phyloP scores from a whole-genome alignment of 2,797 vertebrate species.

The Typhlichthys subterraneus region DNA sequence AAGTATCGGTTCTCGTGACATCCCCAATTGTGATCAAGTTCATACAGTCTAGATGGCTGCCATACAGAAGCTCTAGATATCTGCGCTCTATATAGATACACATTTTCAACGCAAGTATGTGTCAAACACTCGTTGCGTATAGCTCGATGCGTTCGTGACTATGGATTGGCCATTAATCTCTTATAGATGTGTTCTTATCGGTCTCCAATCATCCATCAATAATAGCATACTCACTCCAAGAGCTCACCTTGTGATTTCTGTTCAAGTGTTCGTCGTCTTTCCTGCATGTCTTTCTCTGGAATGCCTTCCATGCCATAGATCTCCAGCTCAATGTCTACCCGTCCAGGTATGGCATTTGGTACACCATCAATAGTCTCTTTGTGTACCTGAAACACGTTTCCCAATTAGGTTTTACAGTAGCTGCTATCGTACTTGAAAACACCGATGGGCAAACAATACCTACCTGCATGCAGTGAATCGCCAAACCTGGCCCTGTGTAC shows the following conservation, averaged over 20 bases:
- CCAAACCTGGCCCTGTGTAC: constrained; percentile 96
- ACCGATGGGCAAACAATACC: neutral
- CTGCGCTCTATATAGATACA: too few relatives aligned
- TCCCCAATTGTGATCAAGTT: too few relatives aligned
- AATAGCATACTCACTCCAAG: neutral
- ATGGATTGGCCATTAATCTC: too few relatives aligned
- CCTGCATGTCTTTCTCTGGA: constrained; percentile 99
- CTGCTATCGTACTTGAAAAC: neutral
- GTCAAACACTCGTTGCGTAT: too few relatives aligned
- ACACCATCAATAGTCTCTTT: constrained; percentile 98
- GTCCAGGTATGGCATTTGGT: constrained; percentile 97
- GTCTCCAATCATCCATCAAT: neutral
- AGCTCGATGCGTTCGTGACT: too few relatives aligned
- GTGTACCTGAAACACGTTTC: constrained; percentile 83
- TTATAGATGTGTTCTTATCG: neutral
- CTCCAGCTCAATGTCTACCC: constrained; percentile 96
- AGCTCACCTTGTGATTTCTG: constrained; percentile 94
- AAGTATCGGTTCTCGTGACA: too few relatives aligned
- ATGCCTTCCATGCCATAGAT: constrained; percentile 99
- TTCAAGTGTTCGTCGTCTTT: constrained; percentile 90
- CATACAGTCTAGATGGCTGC: too few relatives aligned
- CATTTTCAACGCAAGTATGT: too few relatives aligned
- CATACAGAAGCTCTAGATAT: too few relatives aligned
- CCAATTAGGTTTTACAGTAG: too few relatives aligned
- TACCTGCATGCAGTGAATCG: constrained; percentile 99